Evolutionary conservation across 2,888 invertebrate species (phyloP).

Genomic region (Caenorhabditis macrosperma): DNA sequence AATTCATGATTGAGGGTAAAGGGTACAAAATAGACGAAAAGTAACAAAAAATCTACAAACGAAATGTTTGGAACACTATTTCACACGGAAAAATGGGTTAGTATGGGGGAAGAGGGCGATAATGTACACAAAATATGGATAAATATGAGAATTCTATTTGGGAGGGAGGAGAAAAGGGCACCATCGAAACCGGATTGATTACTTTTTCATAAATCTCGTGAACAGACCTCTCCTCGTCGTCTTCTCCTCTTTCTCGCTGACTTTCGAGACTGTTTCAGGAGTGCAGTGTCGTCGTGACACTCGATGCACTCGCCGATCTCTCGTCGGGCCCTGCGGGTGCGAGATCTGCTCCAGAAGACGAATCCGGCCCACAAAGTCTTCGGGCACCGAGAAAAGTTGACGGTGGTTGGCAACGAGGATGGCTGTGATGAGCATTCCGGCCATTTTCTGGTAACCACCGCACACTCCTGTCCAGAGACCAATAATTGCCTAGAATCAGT

Average conservation of each 20-base stretch:
- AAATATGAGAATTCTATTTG: background rate
- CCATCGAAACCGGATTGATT: no score
- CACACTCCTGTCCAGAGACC: conserved; percentile 49
- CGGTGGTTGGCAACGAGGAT: conserved; percentile 49
- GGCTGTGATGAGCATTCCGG: conserved; percentile 41
- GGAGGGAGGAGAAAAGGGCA: no score
- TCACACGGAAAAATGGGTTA: background rate
- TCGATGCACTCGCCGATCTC: background rate
- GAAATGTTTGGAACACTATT: background rate
- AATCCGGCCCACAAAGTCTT: conserved; percentile 26
- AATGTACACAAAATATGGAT: background rate
- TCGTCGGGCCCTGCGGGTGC: background rate
- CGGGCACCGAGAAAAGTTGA: conserved; percentile 27
- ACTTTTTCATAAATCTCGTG: conserved; percentile 7
- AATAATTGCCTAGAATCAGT: conserved; percentile 28
- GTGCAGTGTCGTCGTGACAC: background rate
- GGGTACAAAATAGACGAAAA: background rate
- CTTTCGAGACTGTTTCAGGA: background rate
- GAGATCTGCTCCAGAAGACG: conserved; percentile 5
- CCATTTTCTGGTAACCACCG: conserved; percentile 24
- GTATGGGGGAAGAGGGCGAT: background rate
- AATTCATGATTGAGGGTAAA: background rate
- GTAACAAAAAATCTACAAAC: background rate
- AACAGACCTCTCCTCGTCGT: conserved; percentile 28
- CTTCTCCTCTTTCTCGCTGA: conserved; percentile 12